A percentile compares a stretch with the other conserved stretches of the same genome.
phyloP scores from a whole-genome alignment of 2,113 vertebrate species.

The Martes martes region DNA sequence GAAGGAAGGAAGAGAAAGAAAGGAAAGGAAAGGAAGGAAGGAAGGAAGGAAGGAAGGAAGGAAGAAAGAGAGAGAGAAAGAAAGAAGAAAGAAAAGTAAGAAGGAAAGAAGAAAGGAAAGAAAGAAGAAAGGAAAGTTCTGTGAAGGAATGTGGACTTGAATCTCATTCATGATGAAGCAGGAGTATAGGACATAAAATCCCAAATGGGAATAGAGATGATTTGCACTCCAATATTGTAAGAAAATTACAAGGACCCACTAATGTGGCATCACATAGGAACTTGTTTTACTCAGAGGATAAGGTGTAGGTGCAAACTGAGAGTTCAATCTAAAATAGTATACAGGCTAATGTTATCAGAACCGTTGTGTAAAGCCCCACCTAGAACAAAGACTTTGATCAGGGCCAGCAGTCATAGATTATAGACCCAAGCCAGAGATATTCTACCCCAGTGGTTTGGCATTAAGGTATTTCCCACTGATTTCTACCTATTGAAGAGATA shows the following conservation, averaged over 20 bases:
- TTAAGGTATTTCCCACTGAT: background rate
- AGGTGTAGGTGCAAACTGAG: background rate
- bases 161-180: background rate
- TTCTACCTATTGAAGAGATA: background rate
- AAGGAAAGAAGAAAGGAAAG: no score
- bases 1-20: background rate
- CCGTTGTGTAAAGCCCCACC: background rate
- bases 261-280: background rate
- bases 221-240: background rate
- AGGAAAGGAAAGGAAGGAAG: rapidly evolving
- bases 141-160: background rate
- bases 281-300: background rate
- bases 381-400: background rate
- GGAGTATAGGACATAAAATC: background rate
- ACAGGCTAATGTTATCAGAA: background rate
- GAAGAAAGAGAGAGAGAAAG: no score
- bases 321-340: background rate
- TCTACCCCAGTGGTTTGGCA: background rate
- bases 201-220: background rate
- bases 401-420: background rate
- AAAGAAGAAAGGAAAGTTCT: background rate
- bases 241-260: background rate
- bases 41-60: no score
- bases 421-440: background rate
- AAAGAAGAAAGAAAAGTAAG: no score